Base-by-base conservation (phyloP, 1,140 invertebrate species). In the Cydia amplana region DNA sequence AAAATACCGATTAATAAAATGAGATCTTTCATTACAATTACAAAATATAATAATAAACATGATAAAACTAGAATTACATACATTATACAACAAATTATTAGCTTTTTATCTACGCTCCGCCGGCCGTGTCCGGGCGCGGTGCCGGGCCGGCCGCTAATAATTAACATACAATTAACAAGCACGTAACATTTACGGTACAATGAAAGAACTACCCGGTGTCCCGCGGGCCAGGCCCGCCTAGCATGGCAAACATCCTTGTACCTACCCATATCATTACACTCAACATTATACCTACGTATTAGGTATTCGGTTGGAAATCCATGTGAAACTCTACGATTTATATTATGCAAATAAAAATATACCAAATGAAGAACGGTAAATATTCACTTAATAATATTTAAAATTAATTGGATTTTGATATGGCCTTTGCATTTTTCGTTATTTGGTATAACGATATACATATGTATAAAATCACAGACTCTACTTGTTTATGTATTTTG, bases 1-100 rank as follows among this genome's bases (percentile, higher is more conserved):
- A 93, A 91, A 93, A 91, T 93, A 93, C 91, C 91, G 91, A 93
- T 93, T 93, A 93, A 91, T 92, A 91, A 91, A 93, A 93, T 93
- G 91, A 93, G 91, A 93, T 93, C 91, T 91, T 93, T 93, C 90
- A 93, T 92, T 92, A 92, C 85, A 93, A 91, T 91, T 92, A 92
- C 86, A 89, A 91, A 92, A 91, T 90, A 90, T 87, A 87, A 90
- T 87, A 90, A 70, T 89, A 91, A 85, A 92, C 88, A 90, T 86
- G 85, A 87, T 91, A 90, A 91, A 93, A 89, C 90, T 93, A 93
- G 83, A 87, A 87, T 91, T 93, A 93, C 90, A 92, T 91, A 90
- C 83, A 91, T 88, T 91, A 91, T 89, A 93, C 91, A 93, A 93
- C 91, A 90, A 91, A 91, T 90, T 91, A 91, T 89, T 92, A 90